Conservation (phyloP, 2,888 invertebrate species). For the Xestia rhomboidea region DNA sequence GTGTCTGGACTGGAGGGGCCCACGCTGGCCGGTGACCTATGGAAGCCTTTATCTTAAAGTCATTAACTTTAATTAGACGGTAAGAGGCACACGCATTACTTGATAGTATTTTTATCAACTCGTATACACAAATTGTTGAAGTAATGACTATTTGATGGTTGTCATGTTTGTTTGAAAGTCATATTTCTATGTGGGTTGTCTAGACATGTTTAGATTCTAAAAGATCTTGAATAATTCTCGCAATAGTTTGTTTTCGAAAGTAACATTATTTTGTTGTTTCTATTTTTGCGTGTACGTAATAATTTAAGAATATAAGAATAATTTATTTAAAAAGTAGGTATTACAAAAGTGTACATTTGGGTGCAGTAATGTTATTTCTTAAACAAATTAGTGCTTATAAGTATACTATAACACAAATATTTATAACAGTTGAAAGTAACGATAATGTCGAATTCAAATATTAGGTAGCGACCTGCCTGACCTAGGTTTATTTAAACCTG, state of each 20-base stretch:
- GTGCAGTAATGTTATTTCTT: too few species aligned
- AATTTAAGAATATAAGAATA: too few species aligned
- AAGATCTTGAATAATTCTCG: slow-evolving; percentile 5
- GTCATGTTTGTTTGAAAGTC: background rate
- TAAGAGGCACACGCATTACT: slow-evolving; percentile 43
- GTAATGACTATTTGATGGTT: slow-evolving; percentile 20
- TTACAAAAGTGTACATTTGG: too few species aligned
- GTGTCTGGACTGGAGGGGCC: slow-evolving; percentile 24
- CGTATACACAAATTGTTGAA: slow-evolving; percentile 43
- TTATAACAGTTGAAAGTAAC: too few species aligned
- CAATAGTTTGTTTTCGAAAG: too few species aligned
- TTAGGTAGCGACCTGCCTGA: too few species aligned
- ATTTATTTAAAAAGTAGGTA: too few species aligned
- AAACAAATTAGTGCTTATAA: too few species aligned
- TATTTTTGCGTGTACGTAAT: background rate
- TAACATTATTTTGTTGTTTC: too few species aligned
- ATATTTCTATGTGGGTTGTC: background rate
- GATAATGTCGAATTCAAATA: too few species aligned
- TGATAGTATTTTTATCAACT: slow-evolving; percentile 18
- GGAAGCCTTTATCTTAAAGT: slow-evolving; percentile 58
- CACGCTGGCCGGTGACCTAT: slow-evolving; percentile 49
- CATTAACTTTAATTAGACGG: slow-evolving; percentile 59
- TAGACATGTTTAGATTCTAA: background rate
- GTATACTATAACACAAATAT: too few species aligned
- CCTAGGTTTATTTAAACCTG: too few species aligned